Percentiles rank a stretch among this genome's conserved stretches.
phyloP scores from a whole-genome alignment of 2,797 vertebrate genomes.

The Pyrocephalus nanus region DNA sequence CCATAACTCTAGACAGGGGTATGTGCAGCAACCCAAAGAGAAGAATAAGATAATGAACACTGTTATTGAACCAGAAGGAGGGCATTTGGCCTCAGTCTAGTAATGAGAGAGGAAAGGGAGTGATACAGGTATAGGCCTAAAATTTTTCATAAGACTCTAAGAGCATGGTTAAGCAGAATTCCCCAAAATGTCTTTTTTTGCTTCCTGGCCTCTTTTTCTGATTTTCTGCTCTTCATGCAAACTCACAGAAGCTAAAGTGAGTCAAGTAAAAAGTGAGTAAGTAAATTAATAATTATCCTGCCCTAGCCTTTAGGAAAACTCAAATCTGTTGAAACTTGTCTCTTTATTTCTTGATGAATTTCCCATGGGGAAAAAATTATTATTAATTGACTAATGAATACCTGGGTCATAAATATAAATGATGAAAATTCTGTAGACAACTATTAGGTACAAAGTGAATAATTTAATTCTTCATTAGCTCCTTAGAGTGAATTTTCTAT shows the following conservation, averaged over 20 bases:
- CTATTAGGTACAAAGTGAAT: conserved; percentile 9
- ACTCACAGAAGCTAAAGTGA: not conserved
- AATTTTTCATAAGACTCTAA: not conserved
- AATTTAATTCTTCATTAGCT: conserved; percentile 53
- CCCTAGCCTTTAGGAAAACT: conserved; percentile 25
- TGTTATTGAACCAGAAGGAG: not conserved
- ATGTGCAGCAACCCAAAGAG: not conserved
- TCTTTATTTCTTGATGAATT: conserved; percentile 27
- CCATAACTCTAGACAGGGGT: not conserved
- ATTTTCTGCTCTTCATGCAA: not conserved
- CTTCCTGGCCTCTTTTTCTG: not conserved
- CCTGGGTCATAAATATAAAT: conserved; percentile 38
- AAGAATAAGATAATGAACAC: not conserved
- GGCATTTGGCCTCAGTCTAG: not conserved
- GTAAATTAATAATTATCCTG: conserved; percentile 4
- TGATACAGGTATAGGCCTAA: not conserved
- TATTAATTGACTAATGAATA: conserved; percentile 60
- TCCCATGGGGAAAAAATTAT: not conserved
- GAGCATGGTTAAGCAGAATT: not conserved
- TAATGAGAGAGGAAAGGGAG: not conserved
- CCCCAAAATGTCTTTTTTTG: rapidly evolving
- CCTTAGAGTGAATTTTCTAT: conserved; percentile 14
- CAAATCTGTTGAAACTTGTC: not conserved
- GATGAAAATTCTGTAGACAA: conserved; percentile 33
- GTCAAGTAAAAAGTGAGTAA: not conserved